Evolutionary conservation across 2,888 invertebrate species (phyloP), one percentile per base, ranked within the genome.

Genomic region (Bedellia somnulentella): DNA sequence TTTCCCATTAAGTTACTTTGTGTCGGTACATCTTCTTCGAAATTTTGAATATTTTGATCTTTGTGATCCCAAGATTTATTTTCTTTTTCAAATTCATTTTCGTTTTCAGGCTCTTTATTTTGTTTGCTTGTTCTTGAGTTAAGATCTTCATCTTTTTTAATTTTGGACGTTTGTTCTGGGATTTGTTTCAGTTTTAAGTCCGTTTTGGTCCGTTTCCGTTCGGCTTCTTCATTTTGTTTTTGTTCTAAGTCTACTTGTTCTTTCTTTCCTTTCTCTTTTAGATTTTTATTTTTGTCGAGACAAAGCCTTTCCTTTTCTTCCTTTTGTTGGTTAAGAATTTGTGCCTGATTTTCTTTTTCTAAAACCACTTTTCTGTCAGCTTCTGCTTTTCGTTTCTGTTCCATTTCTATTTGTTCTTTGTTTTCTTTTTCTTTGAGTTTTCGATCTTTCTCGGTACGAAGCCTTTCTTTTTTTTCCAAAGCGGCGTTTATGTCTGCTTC

Each of bases 171-270:
- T 24, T 3, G 10, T 24, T 24, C 6, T 9, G 6, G 2, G 10
- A 24, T 10, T 9, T 3, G 11, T 24, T 3, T 24, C 4, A 3
- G 3, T 10, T 3, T 10, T 9, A 23, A 9, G 11, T 22, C 47
- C 22, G 30, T 31, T 27, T 33, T 31, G 30, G 34, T 38, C 33
- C 41, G 35, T 34, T 38, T 33, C 10, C 31, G 24, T 17, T 35
- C 32, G 11, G 21, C 34, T 0, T 34, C 18, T 4, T 30, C 24
- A 12, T 6, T 21, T 15, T 44, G 44, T 2, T 32, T 35, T 36
- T 42, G 42, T 33, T 52, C 47, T 4, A 38, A 33, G 8, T 38
- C 31, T 4, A 33, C 44, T 3, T 45, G 35, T 4, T 8, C 36
- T 16, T 34, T 35, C 29, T 34, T 28, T 18, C 1, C 24, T 15